These are phyloP conservation scores for Stenodera caucasica DNA, from an alignment of 2,888 invertebrate genomes.

Conservation along the genomic window DNA sequence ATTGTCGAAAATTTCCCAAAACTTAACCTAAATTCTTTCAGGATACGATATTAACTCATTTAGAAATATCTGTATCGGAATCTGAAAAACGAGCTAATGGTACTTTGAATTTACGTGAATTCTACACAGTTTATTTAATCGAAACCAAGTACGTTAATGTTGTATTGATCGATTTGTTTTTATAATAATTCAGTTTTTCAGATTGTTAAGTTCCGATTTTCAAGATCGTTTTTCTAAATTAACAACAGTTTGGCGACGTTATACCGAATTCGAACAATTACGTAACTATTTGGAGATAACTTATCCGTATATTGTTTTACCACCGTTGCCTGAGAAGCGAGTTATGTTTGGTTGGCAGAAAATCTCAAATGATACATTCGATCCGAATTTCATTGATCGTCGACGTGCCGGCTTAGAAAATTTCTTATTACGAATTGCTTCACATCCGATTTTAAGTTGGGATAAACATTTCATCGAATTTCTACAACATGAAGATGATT, in stretches of 20 bases:
- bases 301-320: conserved; percentile 79
- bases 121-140: conserved; percentile 76
- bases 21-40: conserved; percentile 43
- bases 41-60: conserved; percentile 70
- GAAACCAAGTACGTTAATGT: conserved; percentile 67
- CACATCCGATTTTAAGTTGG: conserved; percentile 72
- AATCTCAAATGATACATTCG: conserved; percentile 74
- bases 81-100: conserved; percentile 77
- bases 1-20: not conserved
- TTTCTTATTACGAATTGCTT: conserved; percentile 74
- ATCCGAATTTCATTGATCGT: conserved; percentile 83
- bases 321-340: conserved; percentile 80
- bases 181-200: conserved; percentile 54
- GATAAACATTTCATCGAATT: conserved; percentile 78
- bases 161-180: too few species aligned
- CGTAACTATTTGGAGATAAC: conserved; percentile 74
- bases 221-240: conserved; percentile 64
- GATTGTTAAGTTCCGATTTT: conserved; percentile 65
- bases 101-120: conserved; percentile 72
- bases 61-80: conserved; percentile 75
- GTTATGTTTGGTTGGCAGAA: conserved; percentile 79
- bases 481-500: conserved; percentile 75
- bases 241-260: conserved; percentile 75
- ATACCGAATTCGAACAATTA: conserved; percentile 83
- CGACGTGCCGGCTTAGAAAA: conserved; percentile 80